Evolutionary conservation across 2,797 vertebrate species (phyloP).

Genomic region (Pseudomugil gertrudae): DNA sequence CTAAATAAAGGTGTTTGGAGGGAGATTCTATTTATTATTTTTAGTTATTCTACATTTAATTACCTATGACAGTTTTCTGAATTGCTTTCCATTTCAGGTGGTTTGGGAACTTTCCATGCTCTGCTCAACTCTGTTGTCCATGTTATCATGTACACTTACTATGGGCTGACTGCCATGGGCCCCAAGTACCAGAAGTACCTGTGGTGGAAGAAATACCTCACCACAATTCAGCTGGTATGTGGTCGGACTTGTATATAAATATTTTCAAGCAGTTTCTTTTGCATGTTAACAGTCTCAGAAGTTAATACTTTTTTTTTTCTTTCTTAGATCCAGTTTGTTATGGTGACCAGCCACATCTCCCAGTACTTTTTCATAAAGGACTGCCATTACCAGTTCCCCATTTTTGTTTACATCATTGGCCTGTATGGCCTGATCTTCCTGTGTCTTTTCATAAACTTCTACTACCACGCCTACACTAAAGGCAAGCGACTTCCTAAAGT

Average conservation of each 20-base stretch:
- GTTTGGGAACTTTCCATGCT: slow-evolving; percentile 94
- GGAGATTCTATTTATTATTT: background rate
- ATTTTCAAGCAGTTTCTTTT: background rate
- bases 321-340: slow-evolving; percentile 89
- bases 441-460: slow-evolving; percentile 94
- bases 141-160: slow-evolving; percentile 95
- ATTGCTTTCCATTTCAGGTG: slow-evolving; percentile 79
- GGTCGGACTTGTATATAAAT: background rate
- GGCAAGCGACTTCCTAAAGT: slow-evolving; percentile 92
- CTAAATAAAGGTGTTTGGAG: background rate
- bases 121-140: slow-evolving; percentile 92
- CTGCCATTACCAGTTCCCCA: slow-evolving; percentile 90
- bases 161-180: slow-evolving; percentile 92
- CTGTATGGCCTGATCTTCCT: slow-evolving; percentile 90
- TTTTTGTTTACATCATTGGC: slow-evolving; percentile 92
- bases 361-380: slow-evolving; percentile 93
- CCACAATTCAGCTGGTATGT: slow-evolving; percentile 93
- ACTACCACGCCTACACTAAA: slow-evolving; percentile 96
- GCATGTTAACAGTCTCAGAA: rapidly evolving
- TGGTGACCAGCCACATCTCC: slow-evolving; percentile 88
- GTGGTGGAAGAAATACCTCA: slow-evolving; percentile 99
- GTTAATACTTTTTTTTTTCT: background rate
- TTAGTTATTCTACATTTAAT: background rate
- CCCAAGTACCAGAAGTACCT: slow-evolving; percentile 91
- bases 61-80: background rate